Conservation (phyloP, 2,797 vertebrate species). For the Chromis chromis region DNA sequence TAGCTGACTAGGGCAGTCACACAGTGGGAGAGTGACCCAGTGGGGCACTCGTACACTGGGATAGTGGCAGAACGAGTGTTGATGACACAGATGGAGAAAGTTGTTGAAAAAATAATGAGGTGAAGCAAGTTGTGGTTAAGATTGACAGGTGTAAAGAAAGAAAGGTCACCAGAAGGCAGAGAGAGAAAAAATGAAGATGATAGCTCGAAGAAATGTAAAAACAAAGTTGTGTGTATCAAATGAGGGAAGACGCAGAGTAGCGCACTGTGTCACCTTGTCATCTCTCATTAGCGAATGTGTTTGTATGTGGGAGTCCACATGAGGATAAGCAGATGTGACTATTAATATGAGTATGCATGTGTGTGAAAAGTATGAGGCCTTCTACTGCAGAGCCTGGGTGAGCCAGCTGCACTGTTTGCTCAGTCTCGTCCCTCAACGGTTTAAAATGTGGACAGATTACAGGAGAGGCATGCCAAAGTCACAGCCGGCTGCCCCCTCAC, state of each 20-base stretch:
- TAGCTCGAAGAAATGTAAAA: background rate
- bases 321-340: background rate
- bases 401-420: slow-evolving; percentile 33
- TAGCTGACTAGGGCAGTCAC: slow-evolving; percentile 31
- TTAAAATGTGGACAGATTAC: slow-evolving; percentile 55
- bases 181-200: background rate
- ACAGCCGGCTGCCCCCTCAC: slow-evolving; percentile 44
- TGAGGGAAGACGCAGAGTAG: background rate
- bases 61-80: background rate
- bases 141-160: background rate
- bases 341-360: background rate
- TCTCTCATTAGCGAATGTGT: background rate
- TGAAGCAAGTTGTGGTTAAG: background rate
- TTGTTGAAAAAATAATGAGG: background rate
- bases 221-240: background rate
- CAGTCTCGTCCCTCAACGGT: slow-evolving; percentile 24
- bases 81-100: background rate
- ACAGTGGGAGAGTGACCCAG: slow-evolving; percentile 24
- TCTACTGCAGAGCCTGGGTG: background rate
- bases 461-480: slow-evolving; percentile 30
- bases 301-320: background rate
- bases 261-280: background rate
- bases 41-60: background rate
- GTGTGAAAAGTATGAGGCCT: background rate
- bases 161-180: background rate